Evolutionary conservation across 30 jellyfish, hydroid and myxozoan species (phyloP), one percentile per base, ranked within the genome.

Genomic region (Clytia hemisphaerica): DNA sequence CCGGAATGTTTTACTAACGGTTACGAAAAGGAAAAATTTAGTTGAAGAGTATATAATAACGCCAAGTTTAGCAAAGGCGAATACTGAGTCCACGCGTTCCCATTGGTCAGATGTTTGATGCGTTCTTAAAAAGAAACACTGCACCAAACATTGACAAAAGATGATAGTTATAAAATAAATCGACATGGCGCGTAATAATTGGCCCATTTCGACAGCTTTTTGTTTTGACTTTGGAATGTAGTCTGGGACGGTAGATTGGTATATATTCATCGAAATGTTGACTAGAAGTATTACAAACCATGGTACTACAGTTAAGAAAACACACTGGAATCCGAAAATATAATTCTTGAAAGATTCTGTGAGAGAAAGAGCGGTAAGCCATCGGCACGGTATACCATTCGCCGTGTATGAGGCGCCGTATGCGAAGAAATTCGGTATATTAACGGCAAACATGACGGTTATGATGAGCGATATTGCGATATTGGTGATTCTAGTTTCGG

Each of bases 11-110:
- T 38, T 5, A 31, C 70, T 57, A 9, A 45, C 70, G 7, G 30
- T 6, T n/a, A 31, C 25, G 35, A 22, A 57, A 5, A 57, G 25
- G 16, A 57, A 6, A 6, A 57, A 22, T 57, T 57, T 57, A 5
- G 44, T 57, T 21, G 70, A 57, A 3, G 70, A 57, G 44, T 57
- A 22, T 57, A 57, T 21, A 0, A 57, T 21, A 37, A 57, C 30
- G 5, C 70, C 70, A 21, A 57, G 44, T 31, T 57, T 57, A 22
- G 51, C 70, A 33, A 57, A 57, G 30, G 70, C 70, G 35, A 57
- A 57, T 5, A 45, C 6, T 1, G 70, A 57, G 16, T 57, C 16
- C 0, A 57, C 33, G 25, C 19, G 12, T 5, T 31, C 16, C 70
- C 70, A 57, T 21, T 25, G 25, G 7, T 38, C 15, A 6, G 37